Percentiles rank a stretch among this genome's conserved stretches.
Conservation (phyloP, 2,113 vertebrate genomes). For the Tragelaphus imberbis region DNA sequence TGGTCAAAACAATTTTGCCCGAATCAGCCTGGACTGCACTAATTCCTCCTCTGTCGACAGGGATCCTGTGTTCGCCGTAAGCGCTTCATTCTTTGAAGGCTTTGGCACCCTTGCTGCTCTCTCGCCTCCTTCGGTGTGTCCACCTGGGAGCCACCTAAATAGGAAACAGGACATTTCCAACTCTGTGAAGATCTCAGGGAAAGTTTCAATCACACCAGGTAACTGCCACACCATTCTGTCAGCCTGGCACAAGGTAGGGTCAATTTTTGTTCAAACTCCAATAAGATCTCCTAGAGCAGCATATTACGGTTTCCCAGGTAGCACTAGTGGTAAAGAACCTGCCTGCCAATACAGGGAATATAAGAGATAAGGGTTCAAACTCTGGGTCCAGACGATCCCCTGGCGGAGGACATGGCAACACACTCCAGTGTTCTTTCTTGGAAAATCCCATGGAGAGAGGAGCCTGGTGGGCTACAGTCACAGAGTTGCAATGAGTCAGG, state of each 20-base stretch:
- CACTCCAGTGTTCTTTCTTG: neutral
- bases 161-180: constrained; percentile 97
- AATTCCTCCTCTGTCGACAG: neutral
- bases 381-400: neutral
- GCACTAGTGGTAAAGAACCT: neutral
- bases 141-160: constrained; percentile 90
- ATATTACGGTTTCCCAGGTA: neutral
- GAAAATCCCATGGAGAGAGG: neutral
- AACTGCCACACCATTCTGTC: constrained; percentile 87
- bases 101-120: constrained; percentile 71
- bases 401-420: neutral
- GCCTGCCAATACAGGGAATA: neutral
- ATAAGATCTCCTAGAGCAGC: constrained; percentile 97
- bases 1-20: neutral
- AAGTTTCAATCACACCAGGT: constrained; percentile 87
- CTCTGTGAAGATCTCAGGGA: constrained; percentile 98
- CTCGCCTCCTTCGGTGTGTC: constrained; percentile 96
- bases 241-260: constrained; percentile 95
- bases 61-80: neutral
- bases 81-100: neutral
- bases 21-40: neutral
- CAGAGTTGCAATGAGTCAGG: neutral
- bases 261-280: constrained; percentile 97
- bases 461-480: neutral
- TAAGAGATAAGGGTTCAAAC: neutral